Conservation (phyloP, 2,113 vertebrate species). For the Haemorhous mexicanus region DNA sequence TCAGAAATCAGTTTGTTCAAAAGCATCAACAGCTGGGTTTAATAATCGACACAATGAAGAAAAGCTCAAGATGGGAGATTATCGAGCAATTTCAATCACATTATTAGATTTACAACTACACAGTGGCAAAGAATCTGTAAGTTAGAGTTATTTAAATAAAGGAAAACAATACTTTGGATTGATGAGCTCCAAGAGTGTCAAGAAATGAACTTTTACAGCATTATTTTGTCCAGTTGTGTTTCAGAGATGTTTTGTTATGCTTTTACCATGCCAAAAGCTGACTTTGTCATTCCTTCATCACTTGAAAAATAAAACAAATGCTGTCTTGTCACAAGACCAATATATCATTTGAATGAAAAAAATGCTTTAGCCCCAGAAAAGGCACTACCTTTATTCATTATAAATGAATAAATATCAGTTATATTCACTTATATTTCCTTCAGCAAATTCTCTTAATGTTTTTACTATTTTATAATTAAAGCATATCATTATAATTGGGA, state of each 20-base stretch:
- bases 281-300: background rate
- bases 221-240: background rate
- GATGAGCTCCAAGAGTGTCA: background rate
- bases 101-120: conserved; percentile 69
- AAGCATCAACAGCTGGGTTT: conserved; percentile 80
- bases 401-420: background rate
- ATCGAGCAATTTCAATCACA: conserved; percentile 72
- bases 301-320: background rate
- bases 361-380: background rate
- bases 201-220: background rate
- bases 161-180: conserved; percentile 30
- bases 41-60: conserved; percentile 76
- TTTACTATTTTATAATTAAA: background rate
- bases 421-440: background rate
- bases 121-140: conserved; percentile 9
- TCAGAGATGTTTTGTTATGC: background rate
- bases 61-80: conserved; percentile 72
- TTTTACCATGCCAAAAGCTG: background rate
- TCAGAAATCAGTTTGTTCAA: conserved; percentile 77
- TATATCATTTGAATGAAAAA: background rate
- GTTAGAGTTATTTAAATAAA: conserved; percentile 48
- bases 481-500: background rate
- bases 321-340: background rate
- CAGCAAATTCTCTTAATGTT: background rate
- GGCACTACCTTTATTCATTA: background rate